phyloP scores from a whole-genome alignment of 2,113 vertebrate genomes.

The Noctilio leporinus region DNA sequence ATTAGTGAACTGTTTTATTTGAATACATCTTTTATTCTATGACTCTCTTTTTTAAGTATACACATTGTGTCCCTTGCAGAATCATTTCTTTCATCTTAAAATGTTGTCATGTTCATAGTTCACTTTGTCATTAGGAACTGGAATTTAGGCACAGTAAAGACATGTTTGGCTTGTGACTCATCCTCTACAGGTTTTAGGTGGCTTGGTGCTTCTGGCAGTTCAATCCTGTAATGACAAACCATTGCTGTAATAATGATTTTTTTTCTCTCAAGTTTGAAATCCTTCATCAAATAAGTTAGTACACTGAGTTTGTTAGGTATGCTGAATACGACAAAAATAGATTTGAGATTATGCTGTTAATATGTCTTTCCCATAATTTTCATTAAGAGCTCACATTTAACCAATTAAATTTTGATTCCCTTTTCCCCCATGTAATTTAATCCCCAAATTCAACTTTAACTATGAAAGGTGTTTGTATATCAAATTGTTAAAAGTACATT shows the following conservation, averaged over 20 bases:
- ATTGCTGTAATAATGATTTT: constrained; percentile 54
- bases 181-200: constrained; percentile 24
- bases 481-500: not conserved
- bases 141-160: constrained; percentile 32
- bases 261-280: constrained; percentile 14
- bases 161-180: constrained; percentile 56
- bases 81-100: constrained; percentile 15
- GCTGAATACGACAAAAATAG: not conserved
- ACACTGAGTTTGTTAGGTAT: not conserved
- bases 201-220: constrained; percentile 62
- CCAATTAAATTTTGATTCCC: not conserved
- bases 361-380: not conserved
- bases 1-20: not conserved
- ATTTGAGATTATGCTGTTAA: not conserved
- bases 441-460: not conserved
- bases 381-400: not conserved
- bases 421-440: not conserved
- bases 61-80: not conserved
- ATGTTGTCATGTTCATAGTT: not conserved
- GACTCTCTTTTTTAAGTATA: not conserved
- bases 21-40: not conserved
- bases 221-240: constrained; percentile 62
- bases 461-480: not conserved
- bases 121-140: not conserved
- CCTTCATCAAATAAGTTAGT: constrained; percentile 41